Evolutionary conservation across 2,888 invertebrate genomes (phyloP).

Genomic region (Liposcelis brunnea): DNA sequence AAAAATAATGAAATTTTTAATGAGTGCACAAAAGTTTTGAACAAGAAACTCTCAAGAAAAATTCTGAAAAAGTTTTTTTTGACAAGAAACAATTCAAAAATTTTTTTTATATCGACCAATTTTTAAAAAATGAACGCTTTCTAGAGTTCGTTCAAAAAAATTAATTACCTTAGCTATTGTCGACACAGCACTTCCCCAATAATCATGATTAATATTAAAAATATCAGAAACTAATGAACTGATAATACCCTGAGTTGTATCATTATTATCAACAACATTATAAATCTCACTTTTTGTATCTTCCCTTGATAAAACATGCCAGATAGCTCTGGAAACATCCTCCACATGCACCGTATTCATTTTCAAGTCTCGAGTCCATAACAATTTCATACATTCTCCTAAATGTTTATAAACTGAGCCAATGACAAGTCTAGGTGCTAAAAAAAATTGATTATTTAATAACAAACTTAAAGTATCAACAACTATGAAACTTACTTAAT

Average conservation of each 20-base stretch:
- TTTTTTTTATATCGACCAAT: too few relatives aligned
- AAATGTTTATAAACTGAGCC: slow-evolving; percentile 79
- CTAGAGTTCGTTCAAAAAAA: slow-evolving; percentile 1
- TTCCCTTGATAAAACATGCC: slow-evolving; percentile 41
- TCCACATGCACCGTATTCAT: slow-evolving; percentile 76
- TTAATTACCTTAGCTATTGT: slow-evolving; percentile 54
- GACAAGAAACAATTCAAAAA: too few relatives aligned
- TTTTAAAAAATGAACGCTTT: not conserved
- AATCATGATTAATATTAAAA: slow-evolving; percentile 73
- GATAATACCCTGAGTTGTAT: slow-evolving; percentile 71
- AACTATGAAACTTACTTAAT: slow-evolving; percentile 43
- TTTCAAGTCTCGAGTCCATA: slow-evolving; percentile 71
- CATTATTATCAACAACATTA: slow-evolving; percentile 67
- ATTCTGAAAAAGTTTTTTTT: not conserved
- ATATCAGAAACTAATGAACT: slow-evolving; percentile 63
- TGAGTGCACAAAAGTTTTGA: not conserved
- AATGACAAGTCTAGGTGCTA: slow-evolving; percentile 69
- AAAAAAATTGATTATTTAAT: slow-evolving; percentile 16
- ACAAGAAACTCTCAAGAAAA: not conserved
- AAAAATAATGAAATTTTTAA: slow-evolving; percentile 14
- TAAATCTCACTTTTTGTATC: slow-evolving; percentile 41
- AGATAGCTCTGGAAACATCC: slow-evolving; percentile 69
- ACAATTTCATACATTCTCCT: slow-evolving; percentile 76
- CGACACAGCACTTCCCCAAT: slow-evolving; percentile 67
- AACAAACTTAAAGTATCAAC: not conserved